Base-by-base conservation (phyloP, 2,113 vertebrate genomes). In the Martes martes region DNA sequence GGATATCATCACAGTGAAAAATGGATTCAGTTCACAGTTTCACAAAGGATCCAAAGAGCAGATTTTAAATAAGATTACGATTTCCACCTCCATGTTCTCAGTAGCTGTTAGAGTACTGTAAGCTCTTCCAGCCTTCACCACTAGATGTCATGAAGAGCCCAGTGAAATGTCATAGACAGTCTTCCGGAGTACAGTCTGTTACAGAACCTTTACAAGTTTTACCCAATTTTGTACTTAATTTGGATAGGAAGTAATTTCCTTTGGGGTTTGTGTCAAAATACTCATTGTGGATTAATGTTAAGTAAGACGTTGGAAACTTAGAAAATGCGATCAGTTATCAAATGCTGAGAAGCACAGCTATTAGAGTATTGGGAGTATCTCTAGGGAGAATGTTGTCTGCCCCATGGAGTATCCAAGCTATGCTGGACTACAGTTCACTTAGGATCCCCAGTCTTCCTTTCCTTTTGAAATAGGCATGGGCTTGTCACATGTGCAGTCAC, bases 91-190 rank as follows among this genome's bases (percentile, higher is more conserved):
- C 26, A 15, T 23, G 28, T 45, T 81, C 39, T 81, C 74, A 10
- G 24, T 18, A 42, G 65, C 57, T 80, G 71, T 92, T 11, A 39
- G 42, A 61, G 18, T 19, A 15, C 19, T 1, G 59, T 24, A 78
- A 21, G 50, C 79, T 0, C 55, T 98, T 59, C 84, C 63, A 82
- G 11, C 11, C 55, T 69, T 96, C 1, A 89, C 97, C 98, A 98
- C 98, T 98, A 98, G 98, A 98, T 99, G 98, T 97, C 98, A 98
- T 15, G 91, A 97, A 65, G 89, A 96, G 98, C 94, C 98, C 67
- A 11, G 96, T 83, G 93, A 98, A 98, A 96, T 91, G n/a, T 21
- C 3, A 7, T 13, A 79, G 55, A n/a, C 82, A 11, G 4, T 0
- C 7, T 19, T 59, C 28, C 63, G 0, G 6, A 0, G 14, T 0